These are phyloP conservation scores for Nomada fabriciana DNA, from an alignment of 2,888 invertebrate species.

Conservation along the genomic window DNA sequence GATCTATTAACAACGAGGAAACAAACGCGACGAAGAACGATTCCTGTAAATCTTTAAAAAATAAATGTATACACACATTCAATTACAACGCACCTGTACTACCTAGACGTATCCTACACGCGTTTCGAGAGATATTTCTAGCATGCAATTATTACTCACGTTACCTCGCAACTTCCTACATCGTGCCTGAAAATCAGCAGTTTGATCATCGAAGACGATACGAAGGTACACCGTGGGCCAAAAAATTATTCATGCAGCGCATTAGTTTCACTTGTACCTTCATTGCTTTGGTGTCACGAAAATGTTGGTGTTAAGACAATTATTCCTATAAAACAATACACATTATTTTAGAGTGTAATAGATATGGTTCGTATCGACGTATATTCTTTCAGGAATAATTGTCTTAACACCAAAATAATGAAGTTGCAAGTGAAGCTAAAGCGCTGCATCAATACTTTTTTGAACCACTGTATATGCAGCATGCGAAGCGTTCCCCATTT, in stretches of 20 bases:
- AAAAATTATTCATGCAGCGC: no score
- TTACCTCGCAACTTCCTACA: background rate
- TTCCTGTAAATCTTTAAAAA: constrained; percentile 49
- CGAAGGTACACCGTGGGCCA: background rate
- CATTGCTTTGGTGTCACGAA: no score
- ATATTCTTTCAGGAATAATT: no score
- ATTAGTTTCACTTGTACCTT: no score
- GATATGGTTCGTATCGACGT: no score
- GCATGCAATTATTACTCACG: constrained; percentile 2
- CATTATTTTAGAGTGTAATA: no score
- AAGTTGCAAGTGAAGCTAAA: no score
- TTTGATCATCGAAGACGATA: constrained; percentile 6
- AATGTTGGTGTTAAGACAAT: no score
- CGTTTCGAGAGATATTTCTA: background rate
- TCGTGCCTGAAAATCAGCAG: constrained; percentile 14
- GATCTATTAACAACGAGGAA: constrained; percentile 61
- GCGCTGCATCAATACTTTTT: no score
- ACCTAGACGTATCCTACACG: background rate
- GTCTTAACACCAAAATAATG: no score
- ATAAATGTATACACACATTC: constrained; percentile 35
- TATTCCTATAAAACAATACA: no score
- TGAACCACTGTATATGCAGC: background rate
- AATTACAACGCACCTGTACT: background rate
- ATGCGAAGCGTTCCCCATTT: background rate
- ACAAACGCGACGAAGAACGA: constrained; percentile 50